These are phyloP conservation scores for Paedocypris sp. DNA, from an alignment of 2,113 vertebrate genomes.

Conservation along the genomic window DNA sequence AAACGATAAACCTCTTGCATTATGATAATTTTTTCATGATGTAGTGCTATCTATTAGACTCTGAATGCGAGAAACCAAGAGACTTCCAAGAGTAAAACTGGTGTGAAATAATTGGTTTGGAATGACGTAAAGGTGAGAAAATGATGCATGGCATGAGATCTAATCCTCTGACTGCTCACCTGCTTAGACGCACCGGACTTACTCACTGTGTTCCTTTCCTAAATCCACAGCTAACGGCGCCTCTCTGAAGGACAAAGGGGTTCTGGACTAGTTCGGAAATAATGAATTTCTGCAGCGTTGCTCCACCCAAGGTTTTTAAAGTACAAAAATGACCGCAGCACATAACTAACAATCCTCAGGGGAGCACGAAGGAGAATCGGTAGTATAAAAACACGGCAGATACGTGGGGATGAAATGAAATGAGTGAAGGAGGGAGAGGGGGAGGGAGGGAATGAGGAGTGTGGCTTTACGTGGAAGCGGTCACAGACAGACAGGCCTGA, in stretches of 20 bases:
- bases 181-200: no score
- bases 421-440: neutral
- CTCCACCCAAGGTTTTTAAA: neutral
- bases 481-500: constrained; percentile 17
- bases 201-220: neutral
- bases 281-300: neutral
- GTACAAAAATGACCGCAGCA: neutral
- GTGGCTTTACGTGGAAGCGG: constrained; percentile 6
- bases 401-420: neutral
- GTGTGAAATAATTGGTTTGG: no score
- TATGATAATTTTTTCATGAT: no score
- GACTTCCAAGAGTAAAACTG: no score
- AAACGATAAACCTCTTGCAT: no score
- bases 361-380: neutral
- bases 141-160: no score
- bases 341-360: constrained; percentile 1
- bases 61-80: no score
- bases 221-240: neutral
- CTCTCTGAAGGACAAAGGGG: constrained; percentile 5
- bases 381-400: constrained; percentile 5
- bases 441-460: neutral
- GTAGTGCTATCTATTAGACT: no score
- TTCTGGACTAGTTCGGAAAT: constrained; percentile 1
- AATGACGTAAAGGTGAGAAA: no score
- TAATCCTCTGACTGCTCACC: no score